Percentiles rank a stretch among this genome's conserved stretches.
Conservation (phyloP, 2,888 invertebrate genomes). For the Schizaphis graminum region DNA sequence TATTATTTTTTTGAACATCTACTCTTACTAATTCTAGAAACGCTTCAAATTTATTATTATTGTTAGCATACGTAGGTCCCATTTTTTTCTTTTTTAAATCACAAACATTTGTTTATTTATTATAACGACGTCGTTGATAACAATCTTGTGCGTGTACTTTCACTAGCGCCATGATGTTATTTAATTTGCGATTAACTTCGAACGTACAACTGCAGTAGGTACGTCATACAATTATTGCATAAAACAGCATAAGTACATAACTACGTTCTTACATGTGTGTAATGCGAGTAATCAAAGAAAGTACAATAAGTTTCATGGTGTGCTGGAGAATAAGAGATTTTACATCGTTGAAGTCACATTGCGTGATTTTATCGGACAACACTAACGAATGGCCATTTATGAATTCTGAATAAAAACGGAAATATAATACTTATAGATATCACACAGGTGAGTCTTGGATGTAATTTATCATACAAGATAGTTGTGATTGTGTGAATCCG, state of each 20-base stretch:
- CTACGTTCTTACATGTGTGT: background rate
- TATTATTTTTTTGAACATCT: background rate
- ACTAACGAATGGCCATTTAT: background rate
- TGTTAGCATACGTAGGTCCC: background rate
- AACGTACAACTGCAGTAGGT: background rate
- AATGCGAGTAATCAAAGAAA: slow-evolving; percentile 11
- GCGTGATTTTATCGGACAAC: background rate
- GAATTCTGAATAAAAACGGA: background rate
- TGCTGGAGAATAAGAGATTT: slow-evolving; percentile 14
- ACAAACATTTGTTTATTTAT: background rate
- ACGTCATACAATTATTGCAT: background rate
- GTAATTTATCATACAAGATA: background rate
- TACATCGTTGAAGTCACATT: background rate
- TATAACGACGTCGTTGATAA: background rate
- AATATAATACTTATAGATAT: background rate
- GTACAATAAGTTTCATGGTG: slow-evolving; percentile 28
- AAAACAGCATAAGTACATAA: background rate
- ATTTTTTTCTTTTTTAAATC: background rate
- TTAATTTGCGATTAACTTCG: background rate
- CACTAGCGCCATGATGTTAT: background rate
- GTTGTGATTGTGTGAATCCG: background rate
- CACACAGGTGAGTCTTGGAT: background rate
- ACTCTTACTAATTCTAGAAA: background rate
- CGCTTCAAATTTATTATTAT: background rate
- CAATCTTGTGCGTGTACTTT: background rate